These are phyloP conservation scores for Drosophila nigromelanica DNA, from an alignment of 1,140 invertebrate species.

Conservation along the genomic window DNA sequence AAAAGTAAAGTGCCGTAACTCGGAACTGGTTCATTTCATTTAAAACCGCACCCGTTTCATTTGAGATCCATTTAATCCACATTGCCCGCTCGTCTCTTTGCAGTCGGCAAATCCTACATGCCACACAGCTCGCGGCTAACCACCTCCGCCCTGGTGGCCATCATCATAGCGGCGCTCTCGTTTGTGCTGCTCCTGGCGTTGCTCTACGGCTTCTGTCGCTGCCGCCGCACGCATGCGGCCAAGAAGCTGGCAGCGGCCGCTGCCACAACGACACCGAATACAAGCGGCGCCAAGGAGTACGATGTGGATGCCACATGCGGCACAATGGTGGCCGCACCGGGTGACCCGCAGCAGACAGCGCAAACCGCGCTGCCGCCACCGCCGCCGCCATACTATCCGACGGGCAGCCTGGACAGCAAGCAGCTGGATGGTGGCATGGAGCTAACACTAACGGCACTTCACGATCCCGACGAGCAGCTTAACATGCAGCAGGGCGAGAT, in stretches of 20 bases:
- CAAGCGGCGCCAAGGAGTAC: conserved; percentile 61
- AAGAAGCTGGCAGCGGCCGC: conserved; percentile 59
- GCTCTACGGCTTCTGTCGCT: conserved; percentile 73
- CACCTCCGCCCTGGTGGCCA: conserved; percentile 77
- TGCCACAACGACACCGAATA: neutral
- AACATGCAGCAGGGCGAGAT: conserved; percentile 71
- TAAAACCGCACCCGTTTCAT: neutral
- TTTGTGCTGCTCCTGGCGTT: conserved; percentile 66
- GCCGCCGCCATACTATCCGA: conserved; percentile 76
- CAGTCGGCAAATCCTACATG: conserved; percentile 81
- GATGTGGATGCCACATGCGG: conserved; percentile 70
- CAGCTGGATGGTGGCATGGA: conserved; percentile 71
- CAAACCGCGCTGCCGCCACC: conserved; percentile 42
- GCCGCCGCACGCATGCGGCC: conserved; percentile 63
- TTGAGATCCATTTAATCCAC: no score
- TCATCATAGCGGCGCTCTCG: conserved; percentile 67
- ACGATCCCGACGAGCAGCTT: conserved; percentile 77
- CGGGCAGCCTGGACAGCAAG: conserved; percentile 76
- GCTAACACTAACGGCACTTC: conserved; percentile 72
- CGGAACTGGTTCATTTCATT: conserved; percentile 4
- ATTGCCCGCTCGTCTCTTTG: neutral
- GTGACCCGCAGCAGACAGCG: conserved; percentile 29
- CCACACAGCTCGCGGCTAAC: conserved; percentile 63
- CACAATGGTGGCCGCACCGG: conserved; percentile 49
- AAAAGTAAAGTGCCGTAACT: no score